Percentiles rank a stretch among this genome's conserved stretches.
Conservation (phyloP, 2,888 invertebrate genomes). For the Eudemis profundana region DNA sequence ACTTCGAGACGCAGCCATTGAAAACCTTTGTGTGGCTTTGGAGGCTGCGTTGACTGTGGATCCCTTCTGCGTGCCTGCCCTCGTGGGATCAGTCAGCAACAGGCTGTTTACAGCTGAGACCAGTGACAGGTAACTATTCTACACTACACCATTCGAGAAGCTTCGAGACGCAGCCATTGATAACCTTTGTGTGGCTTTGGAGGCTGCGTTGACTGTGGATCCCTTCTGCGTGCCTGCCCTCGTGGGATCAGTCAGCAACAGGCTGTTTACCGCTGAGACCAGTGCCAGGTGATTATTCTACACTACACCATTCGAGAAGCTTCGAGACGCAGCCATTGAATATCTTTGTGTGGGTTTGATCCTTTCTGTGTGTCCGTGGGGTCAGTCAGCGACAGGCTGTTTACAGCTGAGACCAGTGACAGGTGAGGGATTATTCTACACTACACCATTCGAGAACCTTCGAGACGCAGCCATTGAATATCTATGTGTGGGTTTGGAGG, state of each 20-base stretch:
- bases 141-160: no score
- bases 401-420: constrained; percentile 95
- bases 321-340: constrained; percentile 77
- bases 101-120: constrained; percentile 97
- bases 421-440: constrained; percentile 88
- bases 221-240: constrained; percentile 97
- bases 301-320: no score
- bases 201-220: constrained; percentile 64
- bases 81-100: constrained; percentile 98
- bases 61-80: constrained; percentile 96
- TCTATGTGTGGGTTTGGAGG: constrained; percentile 87
- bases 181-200: constrained; percentile 79
- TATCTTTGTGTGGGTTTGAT: constrained; percentile 78
- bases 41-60: constrained; percentile 96
- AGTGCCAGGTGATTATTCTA: constrained; percentile 90
- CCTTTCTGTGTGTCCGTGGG: constrained; percentile 94
- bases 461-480: constrained; percentile 64
- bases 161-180: constrained; percentile 77
- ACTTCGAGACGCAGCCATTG: constrained; percentile 96
- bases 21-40: constrained; percentile 96
- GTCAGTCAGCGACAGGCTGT: constrained; percentile 61
- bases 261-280: constrained; percentile 93
- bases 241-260: constrained; percentile 54
- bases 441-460: constrained; percentile 75
- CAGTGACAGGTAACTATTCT: constrained; percentile 89